These are phyloP conservation scores for Meghimatium bilineatum DNA, from an alignment of 2,888 invertebrate genomes.

Conservation along the genomic window DNA sequence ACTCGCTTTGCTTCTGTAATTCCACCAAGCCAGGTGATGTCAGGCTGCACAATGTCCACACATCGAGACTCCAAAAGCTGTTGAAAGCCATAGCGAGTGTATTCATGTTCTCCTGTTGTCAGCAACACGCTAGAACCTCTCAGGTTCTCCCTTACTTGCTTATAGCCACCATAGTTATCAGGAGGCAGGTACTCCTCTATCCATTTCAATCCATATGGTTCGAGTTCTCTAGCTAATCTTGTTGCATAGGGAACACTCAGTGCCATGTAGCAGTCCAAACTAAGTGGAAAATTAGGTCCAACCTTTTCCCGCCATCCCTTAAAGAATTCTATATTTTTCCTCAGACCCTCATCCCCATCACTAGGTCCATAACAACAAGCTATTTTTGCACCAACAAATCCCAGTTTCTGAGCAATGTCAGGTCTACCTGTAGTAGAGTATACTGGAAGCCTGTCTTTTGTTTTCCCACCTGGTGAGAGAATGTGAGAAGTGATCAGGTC, in stretches of 20 bases:
- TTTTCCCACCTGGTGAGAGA: constrained; percentile 64
- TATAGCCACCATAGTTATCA: constrained; percentile 72
- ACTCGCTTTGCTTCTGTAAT: constrained; percentile 73
- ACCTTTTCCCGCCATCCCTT: constrained; percentile 71
- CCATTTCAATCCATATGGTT: constrained; percentile 72
- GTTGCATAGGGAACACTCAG: constrained; percentile 70
- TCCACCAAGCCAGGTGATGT: constrained; percentile 76
- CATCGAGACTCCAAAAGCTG: constrained; percentile 69
- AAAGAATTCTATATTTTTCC: constrained; percentile 70
- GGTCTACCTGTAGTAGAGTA: constrained; percentile 73
- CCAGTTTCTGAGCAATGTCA: constrained; percentile 69
- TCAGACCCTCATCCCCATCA: constrained; percentile 70
- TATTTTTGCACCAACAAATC: constrained; percentile 73
- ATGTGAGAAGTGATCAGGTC: not conserved
- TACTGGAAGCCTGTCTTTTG: constrained; percentile 71
- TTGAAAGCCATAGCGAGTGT: constrained; percentile 72
- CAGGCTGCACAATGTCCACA: constrained; percentile 74
- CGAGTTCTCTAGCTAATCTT: constrained; percentile 67
- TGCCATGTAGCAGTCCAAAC: constrained; percentile 75
- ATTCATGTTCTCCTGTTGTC: constrained; percentile 75
- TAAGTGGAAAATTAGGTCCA: constrained; percentile 72
- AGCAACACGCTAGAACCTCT: constrained; percentile 67
- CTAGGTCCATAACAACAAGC: constrained; percentile 73
- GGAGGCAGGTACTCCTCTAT: constrained; percentile 74
- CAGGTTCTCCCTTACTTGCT: constrained; percentile 64